Evolutionary conservation across 2,888 invertebrate species (phyloP).

Genomic region (Thumatha senex): DNA sequence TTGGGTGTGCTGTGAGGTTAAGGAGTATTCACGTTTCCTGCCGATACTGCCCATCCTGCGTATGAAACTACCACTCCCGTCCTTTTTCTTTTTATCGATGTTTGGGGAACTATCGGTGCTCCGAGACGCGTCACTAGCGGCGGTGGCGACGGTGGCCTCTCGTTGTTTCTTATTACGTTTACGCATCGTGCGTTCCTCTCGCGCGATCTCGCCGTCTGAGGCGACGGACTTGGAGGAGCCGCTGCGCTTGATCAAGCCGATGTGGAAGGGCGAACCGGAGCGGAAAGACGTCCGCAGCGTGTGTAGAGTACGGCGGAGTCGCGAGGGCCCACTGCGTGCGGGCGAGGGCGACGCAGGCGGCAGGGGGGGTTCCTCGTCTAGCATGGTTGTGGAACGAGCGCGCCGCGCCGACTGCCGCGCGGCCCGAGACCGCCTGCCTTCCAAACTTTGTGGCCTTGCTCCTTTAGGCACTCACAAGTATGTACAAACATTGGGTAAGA

Average conservation of each 20-base stretch:
- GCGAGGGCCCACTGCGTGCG: constrained; percentile 57
- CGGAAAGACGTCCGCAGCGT: constrained; percentile 79
- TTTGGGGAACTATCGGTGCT: constrained; percentile 69
- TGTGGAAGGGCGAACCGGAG: constrained; percentile 79
- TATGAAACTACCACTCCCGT: constrained; percentile 54
- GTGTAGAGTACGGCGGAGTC: constrained; percentile 76
- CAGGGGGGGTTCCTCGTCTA: constrained; percentile 60
- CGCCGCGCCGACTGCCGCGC: constrained; percentile 61
- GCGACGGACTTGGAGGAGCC: constrained; percentile 72
- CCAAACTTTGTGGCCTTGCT: constrained; percentile 55
- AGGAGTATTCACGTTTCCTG: constrained; percentile 49
- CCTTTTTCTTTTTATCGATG: constrained; percentile 69
- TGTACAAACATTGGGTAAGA: constrained; percentile 60
- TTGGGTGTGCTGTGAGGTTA: constrained; percentile 41
- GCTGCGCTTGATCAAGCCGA: constrained; percentile 74
- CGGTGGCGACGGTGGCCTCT: constrained; percentile 57
- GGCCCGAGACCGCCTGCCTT: constrained; percentile 45
- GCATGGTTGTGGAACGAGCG: constrained; percentile 63
- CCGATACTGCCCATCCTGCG: constrained; percentile 74
- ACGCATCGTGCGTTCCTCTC: constrained; percentile 79
- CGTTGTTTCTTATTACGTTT: constrained; percentile 78
- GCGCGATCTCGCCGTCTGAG: constrained; percentile 77
- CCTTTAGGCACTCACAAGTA: constrained; percentile 57
- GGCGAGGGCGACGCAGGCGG: constrained; percentile 53
- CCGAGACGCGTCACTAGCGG: constrained; percentile 57